Evolutionary conservation across 2,888 invertebrate species (phyloP).

Genomic region (Antitype chi): DNA sequence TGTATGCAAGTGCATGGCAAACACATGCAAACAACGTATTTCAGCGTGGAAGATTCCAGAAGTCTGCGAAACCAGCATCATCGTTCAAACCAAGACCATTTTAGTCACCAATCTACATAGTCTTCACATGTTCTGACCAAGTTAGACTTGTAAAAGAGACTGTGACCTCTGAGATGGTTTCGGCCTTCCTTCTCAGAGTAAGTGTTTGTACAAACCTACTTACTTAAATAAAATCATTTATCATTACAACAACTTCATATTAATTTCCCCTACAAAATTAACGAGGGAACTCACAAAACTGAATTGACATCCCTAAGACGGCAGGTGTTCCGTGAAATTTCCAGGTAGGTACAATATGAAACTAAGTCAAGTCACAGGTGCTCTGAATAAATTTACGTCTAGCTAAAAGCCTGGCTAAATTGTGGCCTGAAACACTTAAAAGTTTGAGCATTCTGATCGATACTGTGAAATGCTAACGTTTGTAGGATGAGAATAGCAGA

Average conservation of each 20-base stretch:
- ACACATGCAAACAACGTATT: not conserved
- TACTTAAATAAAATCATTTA: too few relatives aligned
- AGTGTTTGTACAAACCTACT: too few relatives aligned
- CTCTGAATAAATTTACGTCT: conserved; percentile 56
- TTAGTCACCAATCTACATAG: too few relatives aligned
- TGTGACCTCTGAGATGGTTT: too few relatives aligned
- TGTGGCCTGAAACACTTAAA: conserved; percentile 43
- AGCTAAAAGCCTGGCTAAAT: conserved; percentile 60
- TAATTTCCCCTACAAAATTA: not conserved
- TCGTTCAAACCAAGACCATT: not conserved
- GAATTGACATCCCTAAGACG: conserved; percentile 44
- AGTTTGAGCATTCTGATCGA: conserved; percentile 48
- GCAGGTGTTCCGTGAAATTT: conserved; percentile 53
- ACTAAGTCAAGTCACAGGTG: conserved; percentile 63
- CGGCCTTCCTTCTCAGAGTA: too few relatives aligned
- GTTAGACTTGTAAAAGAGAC: too few relatives aligned
- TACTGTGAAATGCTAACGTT: conserved; percentile 19
- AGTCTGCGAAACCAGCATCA: not conserved
- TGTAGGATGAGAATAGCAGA: not conserved
- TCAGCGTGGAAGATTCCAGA: not conserved
- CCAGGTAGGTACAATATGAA: conserved; percentile 56
- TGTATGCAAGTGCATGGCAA: not conserved
- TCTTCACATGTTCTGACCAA: too few relatives aligned
- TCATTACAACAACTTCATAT: not conserved
- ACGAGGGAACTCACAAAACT: not conserved